Evolutionary conservation across 2,113 vertebrate genomes (phyloP).

Genomic region (Drymodes brunneopygia): DNA sequence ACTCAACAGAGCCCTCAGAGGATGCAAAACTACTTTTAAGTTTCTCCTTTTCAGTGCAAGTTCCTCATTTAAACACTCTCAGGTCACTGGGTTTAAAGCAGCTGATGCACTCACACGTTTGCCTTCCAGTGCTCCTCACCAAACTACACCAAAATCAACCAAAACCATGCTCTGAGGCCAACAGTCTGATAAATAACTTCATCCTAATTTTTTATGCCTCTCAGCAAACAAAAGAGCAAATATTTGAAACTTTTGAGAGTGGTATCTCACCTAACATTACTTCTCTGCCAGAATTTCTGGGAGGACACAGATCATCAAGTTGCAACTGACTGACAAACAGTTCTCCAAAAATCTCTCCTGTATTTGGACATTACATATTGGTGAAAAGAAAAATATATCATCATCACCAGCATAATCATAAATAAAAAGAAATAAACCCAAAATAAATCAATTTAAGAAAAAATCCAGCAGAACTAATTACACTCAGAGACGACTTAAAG

Average conservation of each 20-base stretch:
- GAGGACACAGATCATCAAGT: not conserved
- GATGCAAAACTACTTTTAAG: not conserved
- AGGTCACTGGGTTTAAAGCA: not conserved
- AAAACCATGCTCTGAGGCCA: not conserved
- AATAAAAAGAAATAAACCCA: not conserved
- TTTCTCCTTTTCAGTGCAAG: not conserved
- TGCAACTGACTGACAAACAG: not conserved
- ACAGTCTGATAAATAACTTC: not conserved
- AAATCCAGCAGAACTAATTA: not conserved
- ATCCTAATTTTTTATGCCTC: no score
- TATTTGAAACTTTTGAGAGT: not conserved
- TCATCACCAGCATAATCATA: not conserved
- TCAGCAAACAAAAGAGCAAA: not conserved
- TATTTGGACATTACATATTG: not conserved
- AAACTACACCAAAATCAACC: not conserved
- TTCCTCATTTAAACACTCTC: not conserved
- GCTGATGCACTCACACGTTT: accelerated
- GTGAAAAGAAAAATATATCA: not conserved
- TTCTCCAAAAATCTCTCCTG: not conserved
- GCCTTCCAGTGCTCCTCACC: not conserved
- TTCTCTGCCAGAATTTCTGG: not conserved
- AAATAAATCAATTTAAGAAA: not conserved
- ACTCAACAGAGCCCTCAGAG: not conserved
- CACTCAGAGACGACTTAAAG: not conserved
- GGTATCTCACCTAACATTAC: not conserved